A percentile compares a stretch with the other conserved stretches of the same genome.
Conservation (phyloP, 2,888 invertebrate species). For the Podabrus alpinus region DNA sequence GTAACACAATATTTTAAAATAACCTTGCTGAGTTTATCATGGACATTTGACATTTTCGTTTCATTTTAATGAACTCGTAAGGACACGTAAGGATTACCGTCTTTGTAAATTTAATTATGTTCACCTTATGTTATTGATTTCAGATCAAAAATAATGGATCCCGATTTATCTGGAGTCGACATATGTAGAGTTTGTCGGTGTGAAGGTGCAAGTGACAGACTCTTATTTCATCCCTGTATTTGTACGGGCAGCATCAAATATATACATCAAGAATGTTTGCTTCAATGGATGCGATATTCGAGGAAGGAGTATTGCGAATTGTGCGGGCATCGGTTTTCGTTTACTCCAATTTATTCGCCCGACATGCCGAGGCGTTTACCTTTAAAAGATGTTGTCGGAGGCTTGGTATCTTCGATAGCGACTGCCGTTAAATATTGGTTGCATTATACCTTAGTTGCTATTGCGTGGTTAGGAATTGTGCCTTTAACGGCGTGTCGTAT, state of each 20-base stretch:
- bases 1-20: not conserved
- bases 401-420: constrained; percentile 84
- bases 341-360: constrained; percentile 98
- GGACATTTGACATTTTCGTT: not conserved
- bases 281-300: constrained; percentile 99
- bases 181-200: constrained; percentile 98
- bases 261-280: constrained; percentile 97
- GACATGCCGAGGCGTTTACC: constrained; percentile 99
- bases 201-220: constrained; percentile 89
- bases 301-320: constrained; percentile 98
- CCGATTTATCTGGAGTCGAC: constrained; percentile 65
- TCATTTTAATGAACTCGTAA: not conserved
- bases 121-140: not conserved
- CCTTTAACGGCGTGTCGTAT: constrained; percentile 96
- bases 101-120: too few species aligned
- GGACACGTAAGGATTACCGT: not conserved
- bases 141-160: constrained; percentile 16
- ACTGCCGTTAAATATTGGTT: constrained; percentile 96
- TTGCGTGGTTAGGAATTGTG: constrained; percentile 97
- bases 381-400: constrained; percentile 88
- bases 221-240: constrained; percentile 96
- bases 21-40: not conserved
- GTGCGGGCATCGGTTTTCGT: constrained; percentile 96
- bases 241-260: constrained; percentile 99
- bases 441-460: constrained; percentile 94